A percentile compares a stretch with the other conserved stretches of the same genome.
These are phyloP conservation scores for Brenthis ino DNA, from an alignment of 2,888 invertebrate species.

Conservation along the genomic window DNA sequence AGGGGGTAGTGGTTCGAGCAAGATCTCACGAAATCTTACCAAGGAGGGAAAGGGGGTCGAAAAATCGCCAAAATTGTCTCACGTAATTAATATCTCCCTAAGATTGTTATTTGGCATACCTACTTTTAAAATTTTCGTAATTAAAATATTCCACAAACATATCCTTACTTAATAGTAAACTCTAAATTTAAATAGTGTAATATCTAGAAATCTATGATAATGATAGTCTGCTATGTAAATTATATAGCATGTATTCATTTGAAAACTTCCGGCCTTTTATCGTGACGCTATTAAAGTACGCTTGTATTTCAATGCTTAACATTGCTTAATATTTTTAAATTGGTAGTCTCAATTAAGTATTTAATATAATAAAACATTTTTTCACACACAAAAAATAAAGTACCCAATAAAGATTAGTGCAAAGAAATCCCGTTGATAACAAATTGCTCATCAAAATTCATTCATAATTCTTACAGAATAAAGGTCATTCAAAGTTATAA, in stretches of 20 bases:
- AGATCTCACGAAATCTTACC: no score
- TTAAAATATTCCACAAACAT: no score
- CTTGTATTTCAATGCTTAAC: slow-evolving; percentile 3
- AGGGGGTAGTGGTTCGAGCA: no score
- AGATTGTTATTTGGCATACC: no score
- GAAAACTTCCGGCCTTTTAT: slow-evolving; percentile 4
- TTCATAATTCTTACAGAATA: neutral
- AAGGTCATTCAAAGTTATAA: slow-evolving; percentile 1
- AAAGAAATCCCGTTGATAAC: neutral
- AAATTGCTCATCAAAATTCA: slow-evolving; percentile 1
- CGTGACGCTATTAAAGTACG: slow-evolving; percentile 9
- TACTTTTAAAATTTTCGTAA: no score
- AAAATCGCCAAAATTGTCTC: no score
- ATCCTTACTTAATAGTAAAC: no score
- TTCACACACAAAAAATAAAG: slow-evolving; percentile 1
- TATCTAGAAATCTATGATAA: neutral
- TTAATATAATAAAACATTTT: neutral
- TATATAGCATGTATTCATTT: slow-evolving; percentile 6
- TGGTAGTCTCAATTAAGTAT: neutral
- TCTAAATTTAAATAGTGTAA: no score
- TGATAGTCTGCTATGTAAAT: slow-evolving; percentile 6
- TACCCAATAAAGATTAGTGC: neutral
- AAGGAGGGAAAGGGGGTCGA: no score
- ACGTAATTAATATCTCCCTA: no score
- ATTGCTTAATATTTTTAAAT: neutral